These are phyloP conservation scores for Gisinianus flammeolus DNA, from an alignment of 2,888 invertebrate species.

Conservation along the genomic window DNA sequence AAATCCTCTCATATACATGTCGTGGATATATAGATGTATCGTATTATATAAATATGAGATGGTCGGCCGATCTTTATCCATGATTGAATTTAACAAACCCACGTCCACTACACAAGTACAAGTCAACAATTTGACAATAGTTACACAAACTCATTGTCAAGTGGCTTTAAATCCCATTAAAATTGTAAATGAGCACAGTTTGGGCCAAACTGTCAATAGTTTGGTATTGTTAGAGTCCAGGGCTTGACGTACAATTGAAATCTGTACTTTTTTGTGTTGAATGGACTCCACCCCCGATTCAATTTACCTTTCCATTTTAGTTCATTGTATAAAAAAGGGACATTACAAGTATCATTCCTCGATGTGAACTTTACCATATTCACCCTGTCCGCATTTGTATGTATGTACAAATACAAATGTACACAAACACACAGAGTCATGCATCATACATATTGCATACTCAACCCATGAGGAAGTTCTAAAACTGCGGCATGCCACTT, in stretches of 20 bases:
- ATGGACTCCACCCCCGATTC: conserved; percentile 26
- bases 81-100: conserved; percentile 3
- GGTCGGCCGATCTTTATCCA: background rate
- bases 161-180: background rate
- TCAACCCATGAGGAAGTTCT: background rate
- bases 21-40: background rate
- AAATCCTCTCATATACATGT: background rate
- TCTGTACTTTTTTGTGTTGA: conserved; percentile 14
- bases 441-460: no score
- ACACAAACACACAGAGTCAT: background rate
- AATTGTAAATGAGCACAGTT: background rate
- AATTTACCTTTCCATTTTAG: conserved; percentile 19
- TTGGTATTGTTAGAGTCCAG: background rate
- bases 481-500: background rate
- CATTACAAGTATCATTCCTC: background rate
- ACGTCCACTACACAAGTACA: no score
- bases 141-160: background rate
- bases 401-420: background rate
- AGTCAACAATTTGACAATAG: no score
- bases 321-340: background rate
- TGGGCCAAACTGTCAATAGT: background rate
- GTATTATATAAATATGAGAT: background rate
- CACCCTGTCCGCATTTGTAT: background rate
- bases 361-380: background rate
- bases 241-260: conserved; percentile 28